These are phyloP conservation scores for Gonocerus acuteangulatus DNA, from an alignment of 2,888 invertebrate genomes.

Conservation along the genomic window DNA sequence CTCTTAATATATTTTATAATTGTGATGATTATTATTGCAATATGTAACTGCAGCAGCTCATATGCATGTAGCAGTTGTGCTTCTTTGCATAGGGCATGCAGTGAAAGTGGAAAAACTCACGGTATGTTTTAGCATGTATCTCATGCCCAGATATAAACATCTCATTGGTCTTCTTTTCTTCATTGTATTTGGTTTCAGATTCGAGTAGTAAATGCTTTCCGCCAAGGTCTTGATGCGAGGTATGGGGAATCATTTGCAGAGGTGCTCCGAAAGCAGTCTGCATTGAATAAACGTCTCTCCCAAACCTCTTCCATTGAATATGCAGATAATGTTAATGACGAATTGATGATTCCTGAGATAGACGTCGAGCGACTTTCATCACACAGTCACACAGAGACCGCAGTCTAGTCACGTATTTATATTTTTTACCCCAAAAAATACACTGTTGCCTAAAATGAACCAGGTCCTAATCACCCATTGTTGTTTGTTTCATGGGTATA, in stretches of 20 bases:
- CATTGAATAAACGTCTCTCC: constrained; percentile 83
- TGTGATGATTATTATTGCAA: constrained; percentile 19
- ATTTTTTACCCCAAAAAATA: constrained; percentile 20
- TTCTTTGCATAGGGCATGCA: constrained; percentile 33
- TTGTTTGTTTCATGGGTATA: constrained; percentile 38
- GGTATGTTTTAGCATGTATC: constrained; percentile 35
- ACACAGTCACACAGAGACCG: constrained; percentile 91
- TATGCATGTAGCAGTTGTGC: constrained; percentile 28
- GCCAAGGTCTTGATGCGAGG: constrained; percentile 95
- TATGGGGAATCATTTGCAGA: constrained; percentile 84
- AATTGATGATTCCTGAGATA: constrained; percentile 82
- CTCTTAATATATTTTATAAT: constrained; percentile 11
- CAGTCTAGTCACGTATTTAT: constrained; percentile 56
- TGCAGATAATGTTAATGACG: constrained; percentile 79
- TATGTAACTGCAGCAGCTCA: constrained; percentile 26
- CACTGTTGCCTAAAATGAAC: constrained; percentile 33
- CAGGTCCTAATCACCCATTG: constrained; percentile 36
- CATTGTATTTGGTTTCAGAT: constrained; percentile 65
- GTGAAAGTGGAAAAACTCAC: constrained; percentile 29
- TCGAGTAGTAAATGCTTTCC: constrained; percentile 99
- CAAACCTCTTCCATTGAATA: constrained; percentile 88
- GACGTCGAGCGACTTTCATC: constrained; percentile 87
- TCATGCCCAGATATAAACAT: constrained; percentile 19
- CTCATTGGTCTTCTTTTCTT: constrained; percentile 23
- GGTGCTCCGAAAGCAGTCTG: constrained; percentile 88